These are phyloP conservation scores for Zoanthus solanderi DNA, from an alignment of 92 coral and sea anemone species.

Conservation along the genomic window DNA sequence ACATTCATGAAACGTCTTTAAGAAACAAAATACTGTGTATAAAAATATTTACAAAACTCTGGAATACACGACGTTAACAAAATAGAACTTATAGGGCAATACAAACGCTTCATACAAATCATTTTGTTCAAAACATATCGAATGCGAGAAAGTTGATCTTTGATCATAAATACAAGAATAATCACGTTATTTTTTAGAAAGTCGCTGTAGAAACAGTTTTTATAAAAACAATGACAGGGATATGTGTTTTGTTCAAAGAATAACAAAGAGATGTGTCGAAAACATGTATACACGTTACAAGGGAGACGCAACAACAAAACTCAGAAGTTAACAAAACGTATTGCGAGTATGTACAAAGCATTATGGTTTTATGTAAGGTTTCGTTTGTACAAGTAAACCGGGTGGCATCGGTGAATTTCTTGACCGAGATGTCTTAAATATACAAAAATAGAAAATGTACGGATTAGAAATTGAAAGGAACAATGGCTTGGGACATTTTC, in stretches of 20 bases:
- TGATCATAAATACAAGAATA: slow-evolving; percentile 11
- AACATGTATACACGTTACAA: too few relatives aligned
- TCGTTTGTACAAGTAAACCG: neutral
- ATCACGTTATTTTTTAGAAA: neutral
- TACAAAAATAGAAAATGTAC: neutral
- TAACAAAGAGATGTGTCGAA: too few relatives aligned
- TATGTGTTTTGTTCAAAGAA: neutral
- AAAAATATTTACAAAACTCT: slow-evolving; percentile 53
- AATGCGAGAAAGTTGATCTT: slow-evolving; percentile 28
- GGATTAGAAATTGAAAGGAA: neutral
- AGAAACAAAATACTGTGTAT: slow-evolving; percentile 7
- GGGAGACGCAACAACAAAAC: neutral
- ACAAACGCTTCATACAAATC: slow-evolving; percentile 6
- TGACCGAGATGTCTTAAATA: neutral
- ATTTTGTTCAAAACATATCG: slow-evolving; percentile 32
- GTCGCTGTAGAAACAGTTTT: neutral
- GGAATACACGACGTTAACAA: slow-evolving; percentile 13
- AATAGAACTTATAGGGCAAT: slow-evolving; percentile 17
- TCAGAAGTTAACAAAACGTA: neutral
- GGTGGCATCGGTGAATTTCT: neutral
- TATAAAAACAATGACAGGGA: neutral
- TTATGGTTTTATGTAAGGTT: neutral
- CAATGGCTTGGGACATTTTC: neutral
- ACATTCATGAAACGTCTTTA: slow-evolving; percentile 16
- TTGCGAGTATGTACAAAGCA: neutral